Conservation (phyloP, 1,140 invertebrate genomes). For the Drosophila micromelanica region DNA sequence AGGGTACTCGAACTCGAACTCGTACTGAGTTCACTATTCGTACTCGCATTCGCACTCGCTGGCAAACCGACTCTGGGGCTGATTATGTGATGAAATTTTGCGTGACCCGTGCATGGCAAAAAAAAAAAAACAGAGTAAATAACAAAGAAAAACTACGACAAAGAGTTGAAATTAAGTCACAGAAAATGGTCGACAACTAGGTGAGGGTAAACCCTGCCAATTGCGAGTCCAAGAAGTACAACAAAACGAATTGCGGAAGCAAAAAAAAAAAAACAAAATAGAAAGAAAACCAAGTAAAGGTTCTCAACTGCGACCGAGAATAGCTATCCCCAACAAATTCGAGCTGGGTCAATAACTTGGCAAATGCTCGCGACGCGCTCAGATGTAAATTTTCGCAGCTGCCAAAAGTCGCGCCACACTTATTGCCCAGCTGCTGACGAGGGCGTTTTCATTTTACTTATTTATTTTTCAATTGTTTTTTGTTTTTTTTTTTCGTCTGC, state of each 20-base stretch:
- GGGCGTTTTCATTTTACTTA: too few species aligned
- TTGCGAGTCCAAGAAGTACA: constrained; percentile 1
- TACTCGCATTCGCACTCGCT: constrained; percentile 23
- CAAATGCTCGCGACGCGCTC: constrained; percentile 21
- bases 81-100: constrained; percentile 83
- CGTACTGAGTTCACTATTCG: not conserved
- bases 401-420: constrained; percentile 11
- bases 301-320: constrained; percentile 36
- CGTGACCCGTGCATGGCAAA: constrained; percentile 70
- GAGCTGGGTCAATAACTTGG: constrained; percentile 71
- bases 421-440: constrained; percentile 26
- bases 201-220: constrained; percentile 5
- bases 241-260: too few species aligned
- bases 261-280: too few species aligned
- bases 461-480: not conserved
- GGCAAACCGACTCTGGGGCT: constrained; percentile 39
- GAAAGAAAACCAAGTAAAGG: constrained; percentile 29
- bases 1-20: constrained; percentile 11
- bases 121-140: constrained; percentile 43
- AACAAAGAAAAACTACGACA: constrained; percentile 41
- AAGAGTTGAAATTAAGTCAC: constrained; percentile 56
- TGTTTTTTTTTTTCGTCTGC: not conserved
- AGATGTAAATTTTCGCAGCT: constrained; percentile 40
- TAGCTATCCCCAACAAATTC: constrained; percentile 22
- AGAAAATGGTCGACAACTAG: constrained; percentile 11